Evolutionary conservation across 2,797 vertebrate genomes (phyloP), one percentile per base, ranked within the genome.

Genomic region (Nyctalus aviator): DNA sequence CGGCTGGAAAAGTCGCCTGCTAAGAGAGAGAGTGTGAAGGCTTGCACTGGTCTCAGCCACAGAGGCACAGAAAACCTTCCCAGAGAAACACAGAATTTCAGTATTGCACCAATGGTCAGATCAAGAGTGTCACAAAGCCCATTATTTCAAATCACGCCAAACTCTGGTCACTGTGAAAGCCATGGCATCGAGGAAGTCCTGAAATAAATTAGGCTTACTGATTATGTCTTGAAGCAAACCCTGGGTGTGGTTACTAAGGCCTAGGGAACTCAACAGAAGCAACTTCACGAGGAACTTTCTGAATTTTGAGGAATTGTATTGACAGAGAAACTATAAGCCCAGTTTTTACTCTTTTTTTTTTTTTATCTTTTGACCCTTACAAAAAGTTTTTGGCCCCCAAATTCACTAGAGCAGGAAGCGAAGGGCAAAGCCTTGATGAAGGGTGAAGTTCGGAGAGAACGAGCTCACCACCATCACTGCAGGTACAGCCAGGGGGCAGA

Each of bases 401-500:
- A 48, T 8, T 25, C 14, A 2, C 6, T 25, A 27, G 44, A 55
- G 21, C 18, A 69, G 27, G 10, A 75, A 86, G 8, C 35, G 35
- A 57, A 37, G 21, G 25, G 46, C 3, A 59, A 8, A 44, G 13
- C 21, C 15, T 62, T 1, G 59, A 30, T 59, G 18, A 18, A 11
- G 0, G 53, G 30, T 59, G 18, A 14, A 13, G 1, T 25, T 15
- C 8, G 37, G 25, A 8, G 27, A 78, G 7, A 55, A 46, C 0
- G 2, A 4, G 3, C 2, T 37, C 9, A 14, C 25, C 9, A 15
- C 13, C 14, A 25, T 48, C 1, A 15, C 15, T 9, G 20, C 10
- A 71, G 14, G 30, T 23, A 10, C 68, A 41, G 18, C n/a, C 25
- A 0, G 3, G 0, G 3, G 14, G 4, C 15, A 18, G 15, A 48